phyloP scores from a whole-genome alignment of 2,797 vertebrate genomes.

The Tolypeutes matacus region DNA sequence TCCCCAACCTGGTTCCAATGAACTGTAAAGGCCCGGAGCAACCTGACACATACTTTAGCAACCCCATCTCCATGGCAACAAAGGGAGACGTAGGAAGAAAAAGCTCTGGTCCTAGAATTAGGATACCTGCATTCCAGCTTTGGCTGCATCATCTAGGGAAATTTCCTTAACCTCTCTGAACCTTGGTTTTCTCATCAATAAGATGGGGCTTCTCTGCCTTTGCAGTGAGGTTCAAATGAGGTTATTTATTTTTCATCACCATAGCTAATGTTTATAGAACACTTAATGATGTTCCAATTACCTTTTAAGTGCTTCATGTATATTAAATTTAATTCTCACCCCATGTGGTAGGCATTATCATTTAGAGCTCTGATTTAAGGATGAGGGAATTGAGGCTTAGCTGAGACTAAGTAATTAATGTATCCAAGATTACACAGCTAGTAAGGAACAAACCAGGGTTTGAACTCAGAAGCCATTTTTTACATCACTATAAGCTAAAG shows the following conservation, averaged over 20 bases:
- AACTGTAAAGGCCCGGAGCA: background rate
- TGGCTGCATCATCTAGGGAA: background rate
- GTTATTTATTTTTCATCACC: background rate
- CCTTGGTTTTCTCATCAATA: background rate
- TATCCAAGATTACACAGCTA: background rate
- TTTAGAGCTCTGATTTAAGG: background rate
- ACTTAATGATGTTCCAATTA: background rate
- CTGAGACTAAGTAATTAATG: background rate
- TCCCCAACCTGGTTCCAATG: background rate
- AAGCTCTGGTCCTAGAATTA: background rate
- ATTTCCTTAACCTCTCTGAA: background rate
- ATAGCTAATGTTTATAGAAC: background rate
- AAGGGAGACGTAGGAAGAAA: background rate
- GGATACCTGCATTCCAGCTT: background rate
- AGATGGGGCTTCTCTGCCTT: no score
- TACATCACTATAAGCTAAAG: background rate
- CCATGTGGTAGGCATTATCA: background rate
- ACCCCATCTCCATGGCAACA: background rate
- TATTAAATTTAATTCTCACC: background rate
- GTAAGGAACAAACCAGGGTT: background rate
- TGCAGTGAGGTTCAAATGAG: background rate
- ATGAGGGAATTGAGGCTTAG: background rate
- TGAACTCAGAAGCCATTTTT: conserved; percentile 47
- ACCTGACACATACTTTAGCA: background rate
- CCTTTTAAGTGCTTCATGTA: background rate